Evolutionary conservation across 2,888 invertebrate genomes (phyloP).

Genomic region (Holacanthella duospinosa): DNA sequence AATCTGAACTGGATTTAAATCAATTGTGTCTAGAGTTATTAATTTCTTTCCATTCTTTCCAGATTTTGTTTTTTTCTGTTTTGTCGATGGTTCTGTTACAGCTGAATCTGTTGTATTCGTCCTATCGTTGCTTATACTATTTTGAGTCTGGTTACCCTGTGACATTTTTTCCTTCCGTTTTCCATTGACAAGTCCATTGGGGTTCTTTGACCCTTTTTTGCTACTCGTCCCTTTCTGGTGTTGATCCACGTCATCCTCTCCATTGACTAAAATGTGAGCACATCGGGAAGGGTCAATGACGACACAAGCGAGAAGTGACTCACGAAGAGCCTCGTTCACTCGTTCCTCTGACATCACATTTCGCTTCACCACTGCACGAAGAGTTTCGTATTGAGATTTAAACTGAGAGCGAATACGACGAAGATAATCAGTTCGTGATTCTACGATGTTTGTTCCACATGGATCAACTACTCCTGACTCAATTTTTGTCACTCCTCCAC

Average conservation of each 20-base stretch:
- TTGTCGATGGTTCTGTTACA: no score
- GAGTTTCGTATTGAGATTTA: constrained; percentile 30
- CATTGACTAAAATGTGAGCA: constrained; percentile 24
- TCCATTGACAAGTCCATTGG: background rate
- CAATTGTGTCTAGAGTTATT: no score
- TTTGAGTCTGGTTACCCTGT: background rate
- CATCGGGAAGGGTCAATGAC: constrained; percentile 27
- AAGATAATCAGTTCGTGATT: constrained; percentile 30
- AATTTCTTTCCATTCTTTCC: background rate
- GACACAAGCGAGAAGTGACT: constrained; percentile 28
- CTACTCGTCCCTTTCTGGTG: background rate
- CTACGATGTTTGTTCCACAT: background rate
- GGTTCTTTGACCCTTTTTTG: background rate
- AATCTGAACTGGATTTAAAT: no score
- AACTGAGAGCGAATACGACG: constrained; percentile 29
- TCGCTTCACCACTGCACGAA: constrained; percentile 23
- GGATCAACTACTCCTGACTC: background rate
- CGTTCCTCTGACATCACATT: constrained; percentile 24
- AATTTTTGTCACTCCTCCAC: no score
- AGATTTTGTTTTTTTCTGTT: background rate
- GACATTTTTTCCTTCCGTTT: background rate
- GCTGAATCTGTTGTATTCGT: background rate
- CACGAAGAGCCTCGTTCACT: constrained; percentile 24
- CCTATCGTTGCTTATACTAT: background rate
- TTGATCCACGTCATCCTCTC: background rate